Percentiles rank a stretch among this genome's conserved stretches.
These are phyloP conservation scores for Micrastur ruficollis DNA, from an alignment of 2,797 vertebrate species.

Conservation along the genomic window DNA sequence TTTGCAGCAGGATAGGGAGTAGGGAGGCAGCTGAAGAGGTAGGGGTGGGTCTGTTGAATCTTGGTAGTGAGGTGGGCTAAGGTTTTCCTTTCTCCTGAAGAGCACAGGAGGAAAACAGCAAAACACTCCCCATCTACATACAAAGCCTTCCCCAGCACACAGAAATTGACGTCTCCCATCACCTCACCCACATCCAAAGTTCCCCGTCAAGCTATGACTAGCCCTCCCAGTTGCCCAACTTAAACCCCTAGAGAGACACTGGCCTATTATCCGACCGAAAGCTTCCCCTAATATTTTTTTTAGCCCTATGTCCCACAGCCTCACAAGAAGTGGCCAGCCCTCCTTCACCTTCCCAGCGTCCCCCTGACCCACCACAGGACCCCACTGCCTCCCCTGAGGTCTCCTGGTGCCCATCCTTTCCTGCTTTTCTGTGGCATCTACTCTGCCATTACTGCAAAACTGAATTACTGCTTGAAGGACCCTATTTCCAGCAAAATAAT, in stretches of 20 bases:
- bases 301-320: not conserved
- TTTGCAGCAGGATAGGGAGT: not conserved
- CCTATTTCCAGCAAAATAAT: not conserved
- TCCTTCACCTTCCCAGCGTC: not conserved
- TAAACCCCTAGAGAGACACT: not conserved
- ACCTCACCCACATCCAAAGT: not conserved
- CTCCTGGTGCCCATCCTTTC: not conserved
- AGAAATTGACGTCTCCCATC: not conserved
- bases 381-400: not conserved
- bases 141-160: not conserved
- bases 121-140: not conserved
- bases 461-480: not conserved
- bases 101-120: not conserved
- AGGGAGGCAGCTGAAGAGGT: not conserved
- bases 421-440: not conserved
- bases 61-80: not conserved
- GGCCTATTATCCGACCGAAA: not conserved
- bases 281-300: not conserved
- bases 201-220: not conserved
- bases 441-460: not conserved
- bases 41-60: not conserved
- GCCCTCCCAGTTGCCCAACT: rapidly evolving
- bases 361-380: not conserved
- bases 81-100: not conserved
- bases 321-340: not conserved